Evolutionary conservation across 2,888 invertebrate genomes (phyloP).

Genomic region (Drosophila pseudotakahashii): DNA sequence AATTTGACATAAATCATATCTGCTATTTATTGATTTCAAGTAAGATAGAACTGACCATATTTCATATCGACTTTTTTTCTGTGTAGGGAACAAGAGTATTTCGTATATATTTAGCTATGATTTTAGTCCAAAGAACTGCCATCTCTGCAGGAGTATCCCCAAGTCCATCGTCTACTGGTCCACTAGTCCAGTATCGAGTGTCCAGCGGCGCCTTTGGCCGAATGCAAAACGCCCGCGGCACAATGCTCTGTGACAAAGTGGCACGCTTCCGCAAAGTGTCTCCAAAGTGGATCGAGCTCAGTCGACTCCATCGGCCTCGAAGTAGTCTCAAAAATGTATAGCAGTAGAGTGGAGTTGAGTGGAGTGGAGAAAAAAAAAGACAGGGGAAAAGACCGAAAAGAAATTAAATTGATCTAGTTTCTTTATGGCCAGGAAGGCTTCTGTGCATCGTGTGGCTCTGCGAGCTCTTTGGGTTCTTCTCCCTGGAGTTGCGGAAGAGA

Average conservation of each 20-base stretch:
- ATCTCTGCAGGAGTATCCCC: slow-evolving; percentile 17
- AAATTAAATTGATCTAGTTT: slow-evolving; percentile 79
- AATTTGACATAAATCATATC: too few species aligned
- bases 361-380: too few species aligned
- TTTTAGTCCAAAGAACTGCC: background rate
- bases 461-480: background rate
- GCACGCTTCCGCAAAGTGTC: slow-evolving; percentile 77
- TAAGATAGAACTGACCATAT: too few species aligned
- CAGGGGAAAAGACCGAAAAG: slow-evolving; percentile 51
- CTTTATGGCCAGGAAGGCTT: slow-evolving; percentile 76
- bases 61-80: too few species aligned
- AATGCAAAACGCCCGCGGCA: slow-evolving; percentile 70
- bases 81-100: too few species aligned
- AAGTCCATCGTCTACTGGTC: slow-evolving; percentile 20
- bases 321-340: slow-evolving; percentile 2
- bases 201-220: slow-evolving; percentile 70
- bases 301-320: background rate
- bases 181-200: slow-evolving; percentile 33
- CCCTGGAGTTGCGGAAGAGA: slow-evolving; percentile 28
- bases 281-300: slow-evolving; percentile 48
- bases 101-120: too few species aligned
- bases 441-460: slow-evolving; percentile 54
- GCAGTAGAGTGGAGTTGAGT: background rate
- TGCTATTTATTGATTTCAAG: too few species aligned
- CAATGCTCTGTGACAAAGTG: slow-evolving; percentile 74